Conservation (phyloP, 2,113 vertebrate species). For the Cnemophilus loriae region DNA sequence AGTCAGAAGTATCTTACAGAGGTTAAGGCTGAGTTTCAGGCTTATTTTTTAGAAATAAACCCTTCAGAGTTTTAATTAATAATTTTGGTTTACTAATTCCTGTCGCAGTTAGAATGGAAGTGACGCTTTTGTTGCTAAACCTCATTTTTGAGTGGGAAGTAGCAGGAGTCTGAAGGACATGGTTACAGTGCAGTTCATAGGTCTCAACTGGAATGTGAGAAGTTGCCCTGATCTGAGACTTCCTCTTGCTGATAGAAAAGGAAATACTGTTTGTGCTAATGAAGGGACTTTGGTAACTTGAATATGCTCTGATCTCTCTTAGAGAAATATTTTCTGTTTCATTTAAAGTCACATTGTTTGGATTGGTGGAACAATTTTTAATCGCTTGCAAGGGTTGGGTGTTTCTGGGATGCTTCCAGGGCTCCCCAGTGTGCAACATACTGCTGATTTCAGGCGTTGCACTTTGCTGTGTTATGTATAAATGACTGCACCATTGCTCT, state of each 20-base stretch:
- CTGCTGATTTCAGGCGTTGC: not conserved
- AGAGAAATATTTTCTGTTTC: slow-evolving; percentile 13
- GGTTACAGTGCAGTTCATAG: not conserved
- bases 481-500: not conserved
- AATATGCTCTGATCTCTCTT: not conserved
- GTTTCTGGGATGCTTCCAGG: not conserved
- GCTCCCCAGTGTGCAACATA: not conserved
- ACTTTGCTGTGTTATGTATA: not conserved
- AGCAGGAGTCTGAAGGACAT: not conserved
- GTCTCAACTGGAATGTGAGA: not conserved
- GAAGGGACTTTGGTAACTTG: not conserved
- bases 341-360: not conserved
- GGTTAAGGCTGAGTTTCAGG: not conserved
- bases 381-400: not conserved
- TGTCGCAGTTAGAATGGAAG: not conserved
- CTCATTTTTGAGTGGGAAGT: not conserved
- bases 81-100: not conserved
- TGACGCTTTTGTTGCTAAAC: not conserved
- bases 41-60: not conserved
- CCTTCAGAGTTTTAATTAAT: not conserved
- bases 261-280: slow-evolving; percentile 3
- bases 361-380: not conserved
- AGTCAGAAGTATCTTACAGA: not conserved
- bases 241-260: not conserved
- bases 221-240: not conserved